A percentile compares a stretch with the other conserved stretches of the same genome.
phyloP scores from a whole-genome alignment of 2,888 invertebrate species.

The Sarcophaga carnaria region DNA sequence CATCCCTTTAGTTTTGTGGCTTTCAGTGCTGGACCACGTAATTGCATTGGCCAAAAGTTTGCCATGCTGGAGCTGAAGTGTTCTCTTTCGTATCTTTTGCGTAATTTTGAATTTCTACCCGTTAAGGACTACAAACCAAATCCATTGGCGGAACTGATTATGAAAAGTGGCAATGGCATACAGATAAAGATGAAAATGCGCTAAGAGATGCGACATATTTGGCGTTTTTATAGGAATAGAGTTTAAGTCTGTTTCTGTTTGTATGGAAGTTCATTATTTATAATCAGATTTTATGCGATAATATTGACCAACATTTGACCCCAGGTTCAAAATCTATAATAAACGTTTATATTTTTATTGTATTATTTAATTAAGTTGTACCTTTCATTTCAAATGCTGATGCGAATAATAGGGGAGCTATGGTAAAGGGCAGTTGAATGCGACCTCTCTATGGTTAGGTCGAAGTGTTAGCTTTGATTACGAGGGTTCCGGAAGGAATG shows the following conservation, averaged over 20 bases:
- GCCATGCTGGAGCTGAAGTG: conserved; percentile 81
- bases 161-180: conserved; percentile 80
- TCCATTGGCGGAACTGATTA: conserved; percentile 77
- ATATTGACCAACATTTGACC: too few species aligned
- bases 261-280: too few species aligned
- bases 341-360: too few species aligned
- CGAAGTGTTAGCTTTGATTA: too few species aligned
- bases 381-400: too few species aligned
- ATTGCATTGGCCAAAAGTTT: conserved; percentile 81
- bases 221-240: background rate
- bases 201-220: background rate
- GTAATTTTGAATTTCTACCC: conserved; percentile 78
- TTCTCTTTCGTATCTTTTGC: conserved; percentile 76
- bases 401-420: too few species aligned
- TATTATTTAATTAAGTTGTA: too few species aligned
- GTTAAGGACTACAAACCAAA: conserved; percentile 74
- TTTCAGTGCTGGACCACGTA: conserved; percentile 80
- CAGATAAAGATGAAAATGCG: conserved; percentile 76
- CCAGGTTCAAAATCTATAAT: too few species aligned
- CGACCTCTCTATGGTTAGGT: too few species aligned
- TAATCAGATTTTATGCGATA: too few species aligned
- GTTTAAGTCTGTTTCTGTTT: background rate
- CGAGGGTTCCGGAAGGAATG: too few species aligned
- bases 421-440: too few species aligned
- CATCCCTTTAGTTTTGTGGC: conserved; percentile 80